Base-by-base conservation (phyloP, 2,888 invertebrate genomes). In the Leucophenga montana region DNA sequence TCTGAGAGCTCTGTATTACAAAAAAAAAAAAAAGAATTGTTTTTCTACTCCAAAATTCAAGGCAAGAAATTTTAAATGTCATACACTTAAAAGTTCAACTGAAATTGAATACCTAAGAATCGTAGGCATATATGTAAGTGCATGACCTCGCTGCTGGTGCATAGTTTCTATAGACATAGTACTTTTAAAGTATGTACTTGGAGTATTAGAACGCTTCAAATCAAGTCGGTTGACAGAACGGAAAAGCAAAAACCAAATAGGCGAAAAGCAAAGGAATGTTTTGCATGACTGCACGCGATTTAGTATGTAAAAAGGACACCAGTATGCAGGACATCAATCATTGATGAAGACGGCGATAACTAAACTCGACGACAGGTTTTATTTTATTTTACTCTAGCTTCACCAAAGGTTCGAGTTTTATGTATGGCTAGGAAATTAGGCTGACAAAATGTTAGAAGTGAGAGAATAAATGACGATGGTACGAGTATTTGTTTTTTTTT, bases 271-370 rank as follows among this genome's bases (percentile, higher is more conserved):
- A 46, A 48, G 46, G 14, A 64, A 20, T 46, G 44, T 57, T 57
- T 57, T 64, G 62, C 62, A 64, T 46, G 62, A 64, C 62, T 64
- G 62, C 62, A 64, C 62, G 62, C 62, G 62, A 64, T 64, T 64
- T 64, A 46, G 44, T 64, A 64, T 64, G 62, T 46, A 64, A 48
- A 64, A 64, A 46, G 62, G 62, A 64, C 62, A 64, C 22, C 39
- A 39, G 39, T 39, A 39, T 39, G 39, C 39, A 39, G 39, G 62
- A n/a, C 62, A 64, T 64, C 62, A 48, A 64, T 64, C 62, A 64
- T 48, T 64, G 62, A 64, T 64, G 62, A 64, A 64, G 62, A n/a
- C 48, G 33, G 62, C 39, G 39, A 39, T 39, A 39, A 39, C 39
- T 39, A 39, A 39, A 39, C 39, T 8, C 9, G 11, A 39, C 39